phyloP scores from a whole-genome alignment of 1,140 invertebrate species.

The Aleiodes sp. region DNA sequence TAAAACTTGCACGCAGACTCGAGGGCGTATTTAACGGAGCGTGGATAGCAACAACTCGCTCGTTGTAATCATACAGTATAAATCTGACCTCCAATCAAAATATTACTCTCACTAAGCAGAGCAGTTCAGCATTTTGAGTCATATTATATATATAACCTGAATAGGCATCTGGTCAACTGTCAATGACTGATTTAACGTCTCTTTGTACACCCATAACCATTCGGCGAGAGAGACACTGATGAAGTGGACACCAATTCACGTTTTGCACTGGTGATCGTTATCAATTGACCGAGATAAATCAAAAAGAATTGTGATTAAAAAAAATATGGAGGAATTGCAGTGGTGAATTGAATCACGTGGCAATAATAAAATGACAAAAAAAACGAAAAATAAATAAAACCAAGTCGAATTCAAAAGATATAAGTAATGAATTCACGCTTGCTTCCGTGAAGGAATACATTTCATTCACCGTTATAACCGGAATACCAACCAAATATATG shows the following conservation, averaged over 20 bases:
- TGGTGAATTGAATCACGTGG: slow-evolving; percentile 15
- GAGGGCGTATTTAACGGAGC: slow-evolving; percentile 33
- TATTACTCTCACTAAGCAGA: slow-evolving; percentile 37
- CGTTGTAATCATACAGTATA: slow-evolving; percentile 25
- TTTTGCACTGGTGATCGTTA: slow-evolving; percentile 35
- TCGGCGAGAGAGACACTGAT: slow-evolving; percentile 31
- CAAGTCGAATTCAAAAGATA: not conserved
- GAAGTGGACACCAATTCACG: slow-evolving; percentile 25
- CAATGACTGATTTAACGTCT: slow-evolving; percentile 40
- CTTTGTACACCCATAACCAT: slow-evolving; percentile 35
- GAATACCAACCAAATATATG: not conserved
- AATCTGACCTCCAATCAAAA: slow-evolving; percentile 38
- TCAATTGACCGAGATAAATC: slow-evolving; percentile 28
- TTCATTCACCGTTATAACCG: slow-evolving; percentile 14
- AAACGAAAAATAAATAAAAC: not conserved
- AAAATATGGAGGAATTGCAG: not conserved
- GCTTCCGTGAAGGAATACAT: slow-evolving; percentile 15
- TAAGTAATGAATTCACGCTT: slow-evolving; percentile 16
- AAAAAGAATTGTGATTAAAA: not conserved
- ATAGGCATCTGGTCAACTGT: slow-evolving; percentile 29
- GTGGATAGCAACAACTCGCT: slow-evolving; percentile 27
- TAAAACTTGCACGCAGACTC: slow-evolving; percentile 3
- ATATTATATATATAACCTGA: not conserved
- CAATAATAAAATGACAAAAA: slow-evolving; percentile 12
- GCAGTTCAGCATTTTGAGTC: not conserved